Evolutionary conservation across 2,797 vertebrate genomes (phyloP).

Genomic region (Danio kyathit): DNA sequence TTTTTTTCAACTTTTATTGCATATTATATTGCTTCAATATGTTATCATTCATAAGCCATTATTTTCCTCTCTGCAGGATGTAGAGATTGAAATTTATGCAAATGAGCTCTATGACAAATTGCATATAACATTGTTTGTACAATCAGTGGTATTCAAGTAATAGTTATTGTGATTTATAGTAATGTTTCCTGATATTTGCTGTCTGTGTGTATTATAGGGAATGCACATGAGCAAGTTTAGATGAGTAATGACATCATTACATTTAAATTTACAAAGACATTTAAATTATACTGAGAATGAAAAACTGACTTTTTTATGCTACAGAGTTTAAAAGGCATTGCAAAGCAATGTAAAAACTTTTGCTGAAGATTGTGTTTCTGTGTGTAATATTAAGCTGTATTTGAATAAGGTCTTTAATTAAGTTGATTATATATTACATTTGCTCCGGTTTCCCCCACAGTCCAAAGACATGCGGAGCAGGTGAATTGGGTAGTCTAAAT

Average conservation of each 20-base stretch:
- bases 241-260: not conserved
- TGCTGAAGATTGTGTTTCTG: too few species aligned
- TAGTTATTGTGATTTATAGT: not conserved
- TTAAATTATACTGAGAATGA: not conserved
- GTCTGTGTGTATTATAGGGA: not conserved
- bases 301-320: not conserved
- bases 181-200: not conserved
- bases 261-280: not conserved
- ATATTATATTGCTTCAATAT: not conserved
- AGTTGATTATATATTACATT: too few species aligned
- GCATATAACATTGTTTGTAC: not conserved
- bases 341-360: not conserved
- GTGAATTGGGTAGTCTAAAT: too few species aligned
- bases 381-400: too few species aligned
- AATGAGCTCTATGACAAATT: not conserved
- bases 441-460: too few species aligned
- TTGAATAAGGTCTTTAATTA: too few species aligned
- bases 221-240: not conserved
- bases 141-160: constrained; percentile 1
- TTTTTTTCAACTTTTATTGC: not conserved
- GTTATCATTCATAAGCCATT: not conserved
- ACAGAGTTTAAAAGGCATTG: not conserved
- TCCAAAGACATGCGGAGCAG: too few species aligned
- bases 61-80: not conserved
- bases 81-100: not conserved